Conservation (phyloP, 1,140 invertebrate genomes). For the Myzus persicae region DNA sequence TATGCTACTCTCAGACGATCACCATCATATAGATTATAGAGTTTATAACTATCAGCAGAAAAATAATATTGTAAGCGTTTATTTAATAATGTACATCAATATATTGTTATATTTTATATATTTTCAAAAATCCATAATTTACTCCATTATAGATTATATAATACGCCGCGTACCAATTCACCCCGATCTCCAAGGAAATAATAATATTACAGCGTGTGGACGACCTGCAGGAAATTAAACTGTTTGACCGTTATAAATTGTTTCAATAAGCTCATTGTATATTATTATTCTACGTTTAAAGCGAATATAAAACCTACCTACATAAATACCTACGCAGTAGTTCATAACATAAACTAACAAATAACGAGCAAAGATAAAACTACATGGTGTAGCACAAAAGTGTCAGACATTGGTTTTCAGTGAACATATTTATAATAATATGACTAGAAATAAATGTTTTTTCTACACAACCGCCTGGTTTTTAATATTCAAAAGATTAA, state of each 20-base stretch:
- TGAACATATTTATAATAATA: not conserved
- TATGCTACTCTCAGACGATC: not conserved
- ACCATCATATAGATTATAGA: not conserved
- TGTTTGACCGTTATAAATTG: not conserved
- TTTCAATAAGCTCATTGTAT: not conserved
- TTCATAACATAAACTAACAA: not conserved
- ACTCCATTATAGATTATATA: not conserved
- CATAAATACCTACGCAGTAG: not conserved
- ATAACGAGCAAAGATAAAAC: not conserved
- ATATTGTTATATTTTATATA: not conserved
- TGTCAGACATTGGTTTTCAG: not conserved
- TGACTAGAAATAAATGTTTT: not conserved
- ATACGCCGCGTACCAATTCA: not conserved
- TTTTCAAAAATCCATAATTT: not conserved
- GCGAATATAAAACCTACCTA: not conserved
- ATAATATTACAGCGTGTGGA: not conserved
- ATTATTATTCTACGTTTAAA: not conserved
- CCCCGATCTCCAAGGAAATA: not conserved
- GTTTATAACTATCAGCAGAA: not conserved
- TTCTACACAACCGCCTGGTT: not conserved
- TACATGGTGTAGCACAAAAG: not conserved
- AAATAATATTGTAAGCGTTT: not conserved
- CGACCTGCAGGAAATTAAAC: not conserved
- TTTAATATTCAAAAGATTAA: not conserved
- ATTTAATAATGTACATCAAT: not conserved